These are phyloP conservation scores for Ceyx margarethae DNA, from an alignment of 2,113 vertebrate species.

Conservation along the genomic window DNA sequence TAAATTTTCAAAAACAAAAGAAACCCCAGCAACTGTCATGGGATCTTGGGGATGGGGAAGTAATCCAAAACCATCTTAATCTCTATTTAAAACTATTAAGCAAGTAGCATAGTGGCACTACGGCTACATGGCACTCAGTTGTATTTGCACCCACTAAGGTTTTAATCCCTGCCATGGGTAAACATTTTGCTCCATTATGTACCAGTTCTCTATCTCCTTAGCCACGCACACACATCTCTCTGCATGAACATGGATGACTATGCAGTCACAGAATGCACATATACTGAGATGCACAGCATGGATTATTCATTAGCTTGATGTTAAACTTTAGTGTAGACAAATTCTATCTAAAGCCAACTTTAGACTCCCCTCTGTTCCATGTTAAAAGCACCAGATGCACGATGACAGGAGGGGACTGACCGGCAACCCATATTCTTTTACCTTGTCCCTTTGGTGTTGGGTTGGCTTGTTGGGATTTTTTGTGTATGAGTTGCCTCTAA, in stretches of 20 bases:
- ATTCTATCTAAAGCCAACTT: background rate
- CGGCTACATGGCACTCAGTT: background rate
- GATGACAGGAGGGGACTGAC: background rate
- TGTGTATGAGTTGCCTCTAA: background rate
- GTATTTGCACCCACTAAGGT: background rate
- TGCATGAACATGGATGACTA: rapidly evolving
- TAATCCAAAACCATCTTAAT: background rate
- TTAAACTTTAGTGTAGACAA: background rate
- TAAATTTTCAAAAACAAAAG: constrained; percentile 17
- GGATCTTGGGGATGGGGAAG: background rate
- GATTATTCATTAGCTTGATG: background rate
- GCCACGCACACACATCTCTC: background rate
- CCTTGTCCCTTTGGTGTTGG: background rate
- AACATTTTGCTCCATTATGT: background rate
- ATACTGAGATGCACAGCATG: too few relatives aligned
- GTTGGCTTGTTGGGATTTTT: background rate
- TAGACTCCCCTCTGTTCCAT: background rate
- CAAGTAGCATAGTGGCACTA: background rate
- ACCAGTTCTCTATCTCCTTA: background rate
- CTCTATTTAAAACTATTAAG: background rate
- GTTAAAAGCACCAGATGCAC: background rate
- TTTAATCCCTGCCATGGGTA: background rate
- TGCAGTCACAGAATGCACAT: background rate
- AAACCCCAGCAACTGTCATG: background rate
- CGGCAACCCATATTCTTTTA: background rate